Conservation (phyloP, 2,113 vertebrate species). For the Paramormyrops kingsleyae region DNA sequence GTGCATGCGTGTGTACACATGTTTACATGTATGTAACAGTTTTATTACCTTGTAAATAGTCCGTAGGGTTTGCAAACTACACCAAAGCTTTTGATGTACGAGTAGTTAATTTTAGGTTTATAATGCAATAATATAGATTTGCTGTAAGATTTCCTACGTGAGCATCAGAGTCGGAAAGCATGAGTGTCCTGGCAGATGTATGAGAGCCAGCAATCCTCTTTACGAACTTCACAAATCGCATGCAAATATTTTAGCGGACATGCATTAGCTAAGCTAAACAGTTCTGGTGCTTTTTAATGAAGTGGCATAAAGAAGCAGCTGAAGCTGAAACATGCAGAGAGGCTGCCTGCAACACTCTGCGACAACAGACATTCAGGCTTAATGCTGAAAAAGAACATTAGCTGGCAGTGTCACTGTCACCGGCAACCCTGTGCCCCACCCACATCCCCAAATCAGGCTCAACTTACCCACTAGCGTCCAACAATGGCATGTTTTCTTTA, state of each 20-base stretch:
- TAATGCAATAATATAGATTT: background rate
- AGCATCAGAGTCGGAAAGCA: background rate
- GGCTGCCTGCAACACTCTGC: background rate
- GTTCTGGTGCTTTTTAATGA: background rate
- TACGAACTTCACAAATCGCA: background rate
- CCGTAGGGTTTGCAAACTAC: background rate
- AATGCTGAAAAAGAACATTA: background rate
- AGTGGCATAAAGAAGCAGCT: background rate
- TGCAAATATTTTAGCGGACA: background rate
- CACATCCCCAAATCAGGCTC: constrained; percentile 2
- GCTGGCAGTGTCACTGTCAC: background rate
- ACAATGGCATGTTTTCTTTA: background rate
- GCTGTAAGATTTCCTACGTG: background rate
- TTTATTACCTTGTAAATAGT: background rate
- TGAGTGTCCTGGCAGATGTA: background rate
- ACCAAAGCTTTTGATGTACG: background rate
- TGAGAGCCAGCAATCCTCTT: background rate
- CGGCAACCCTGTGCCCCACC: background rate
- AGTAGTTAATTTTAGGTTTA: background rate
- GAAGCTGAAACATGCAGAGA: background rate
- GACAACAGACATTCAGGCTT: background rate
- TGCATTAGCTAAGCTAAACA: background rate
- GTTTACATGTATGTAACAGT: background rate
- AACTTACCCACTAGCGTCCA: background rate
- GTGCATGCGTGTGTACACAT: no score